Conservation (phyloP, 2,113 vertebrate species). For the Piaya cayana region DNA sequence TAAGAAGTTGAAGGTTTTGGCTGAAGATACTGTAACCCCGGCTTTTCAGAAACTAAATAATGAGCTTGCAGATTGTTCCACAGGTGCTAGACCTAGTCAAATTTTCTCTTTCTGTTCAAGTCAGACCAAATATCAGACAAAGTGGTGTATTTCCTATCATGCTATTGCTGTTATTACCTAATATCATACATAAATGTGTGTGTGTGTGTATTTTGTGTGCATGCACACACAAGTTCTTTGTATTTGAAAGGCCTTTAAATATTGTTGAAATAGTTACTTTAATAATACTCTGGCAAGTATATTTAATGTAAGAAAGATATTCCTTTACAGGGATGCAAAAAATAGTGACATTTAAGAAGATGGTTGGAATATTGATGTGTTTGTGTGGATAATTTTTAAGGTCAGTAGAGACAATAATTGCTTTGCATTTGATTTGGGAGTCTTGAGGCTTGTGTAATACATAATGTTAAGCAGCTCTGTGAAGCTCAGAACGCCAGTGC, state of each 20-base stretch:
- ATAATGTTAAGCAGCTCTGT: background rate
- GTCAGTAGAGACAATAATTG: background rate
- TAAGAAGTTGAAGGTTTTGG: background rate
- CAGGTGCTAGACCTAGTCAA: background rate
- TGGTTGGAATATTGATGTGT: background rate
- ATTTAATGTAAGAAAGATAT: background rate
- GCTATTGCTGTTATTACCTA: background rate
- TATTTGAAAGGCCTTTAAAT: background rate
- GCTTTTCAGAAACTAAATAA: background rate
- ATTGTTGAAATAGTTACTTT: background rate
- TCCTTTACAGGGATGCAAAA: background rate
- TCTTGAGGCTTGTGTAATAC: background rate
- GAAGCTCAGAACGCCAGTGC: background rate
- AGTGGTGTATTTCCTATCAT: background rate
- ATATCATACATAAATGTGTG: background rate
- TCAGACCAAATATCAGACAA: background rate
- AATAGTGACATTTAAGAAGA: background rate
- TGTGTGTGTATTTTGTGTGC: no score
- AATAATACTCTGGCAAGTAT: background rate
- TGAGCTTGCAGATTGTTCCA: background rate
- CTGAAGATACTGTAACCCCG: background rate
- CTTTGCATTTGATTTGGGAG: background rate
- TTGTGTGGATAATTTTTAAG: background rate
- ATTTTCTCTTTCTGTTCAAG: background rate
- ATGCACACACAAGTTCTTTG: fast-evolving